Evolutionary conservation across 1,140 invertebrate species (phyloP), one percentile per base, ranked within the genome.

Genomic region (Neotoxoptera formosana): DNA sequence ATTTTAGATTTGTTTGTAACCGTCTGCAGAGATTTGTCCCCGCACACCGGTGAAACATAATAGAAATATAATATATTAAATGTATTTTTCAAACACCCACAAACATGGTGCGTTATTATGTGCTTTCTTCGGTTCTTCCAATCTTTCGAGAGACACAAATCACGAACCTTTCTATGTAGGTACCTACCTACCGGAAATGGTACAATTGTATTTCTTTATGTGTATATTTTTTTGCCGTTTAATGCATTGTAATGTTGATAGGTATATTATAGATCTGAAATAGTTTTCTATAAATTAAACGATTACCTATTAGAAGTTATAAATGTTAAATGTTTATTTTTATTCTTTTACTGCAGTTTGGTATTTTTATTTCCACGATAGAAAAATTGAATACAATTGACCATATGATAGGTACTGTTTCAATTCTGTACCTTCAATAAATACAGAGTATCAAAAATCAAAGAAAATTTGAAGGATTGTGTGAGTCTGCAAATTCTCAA

Each of bases 11-110:
- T 86, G 91, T 56, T 56, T 53, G 91, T 76, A 84, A 86, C 91
- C 81, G 91, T 86, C 25, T 56, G 25, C 88, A 6, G 88, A 89
- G 88, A 89, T 56, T 90, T 67, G 87, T 90, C n/a, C 76, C 45
- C 91, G 7, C n/a, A n/a, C 34, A 36, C 48, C 23, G 48, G 34
- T 51, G 7, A 92, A 84, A 84, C 76, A 93, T 86, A 93, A 93
- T 93, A 21, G 91, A 56, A 93, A 93, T 45, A 76, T 48, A 92
- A 36, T 34, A 45, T 93, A 83, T 51, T 21, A 81, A 92, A 81
- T 83, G 76, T 91, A 81, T 81, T 91, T 76, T 48, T 83, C 53
- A 41, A 41, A 93, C 91, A 86, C 81, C 91, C 91, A 86, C 91
- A 86, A 93, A 93, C 51, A 84, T 30, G 81, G 34, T 90, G 11